A percentile compares a stretch with the other conserved stretches of the same genome.
These are phyloP conservation scores for Mythimna lalbum DNA, from an alignment of 2,888 invertebrate species.

Conservation along the genomic window DNA sequence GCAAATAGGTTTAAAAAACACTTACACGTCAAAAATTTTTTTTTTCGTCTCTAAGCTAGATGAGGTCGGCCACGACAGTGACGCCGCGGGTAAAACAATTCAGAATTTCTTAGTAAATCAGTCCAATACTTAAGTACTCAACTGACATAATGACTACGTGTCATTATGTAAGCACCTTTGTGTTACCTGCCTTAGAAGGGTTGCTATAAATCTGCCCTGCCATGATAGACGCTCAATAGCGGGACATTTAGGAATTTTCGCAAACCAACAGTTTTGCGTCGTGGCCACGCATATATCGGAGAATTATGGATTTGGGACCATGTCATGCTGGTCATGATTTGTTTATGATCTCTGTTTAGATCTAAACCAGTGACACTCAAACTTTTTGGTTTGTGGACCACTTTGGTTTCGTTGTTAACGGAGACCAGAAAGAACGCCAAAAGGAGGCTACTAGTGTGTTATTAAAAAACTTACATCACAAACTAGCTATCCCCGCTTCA, in stretches of 20 bases:
- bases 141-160: slow-evolving; percentile 7
- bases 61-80: too few species aligned
- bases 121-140: neutral
- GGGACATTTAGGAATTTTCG: slow-evolving; percentile 23
- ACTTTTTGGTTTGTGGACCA: too few species aligned
- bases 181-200: slow-evolving; percentile 34
- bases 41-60: too few species aligned
- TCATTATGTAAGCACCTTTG: slow-evolving; percentile 33
- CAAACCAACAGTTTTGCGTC: slow-evolving; percentile 30
- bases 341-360: slow-evolving; percentile 6
- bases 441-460: too few species aligned
- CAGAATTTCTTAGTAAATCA: neutral
- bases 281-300: slow-evolving; percentile 19
- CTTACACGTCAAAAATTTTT: too few species aligned
- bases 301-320: slow-evolving; percentile 25
- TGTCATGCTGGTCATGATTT: neutral
- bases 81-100: too few species aligned
- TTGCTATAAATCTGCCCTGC: slow-evolving; percentile 46
- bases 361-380: neutral
- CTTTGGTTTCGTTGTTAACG: too few species aligned
- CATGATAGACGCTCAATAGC: slow-evolving; percentile 32
- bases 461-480: too few species aligned
- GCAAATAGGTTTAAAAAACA: too few species aligned
- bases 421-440: too few species aligned
- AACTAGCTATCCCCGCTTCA: too few species aligned